Evolutionary conservation across 2,113 vertebrate species (phyloP).

Genomic region (Ophthalmolycus amberensis): DNA sequence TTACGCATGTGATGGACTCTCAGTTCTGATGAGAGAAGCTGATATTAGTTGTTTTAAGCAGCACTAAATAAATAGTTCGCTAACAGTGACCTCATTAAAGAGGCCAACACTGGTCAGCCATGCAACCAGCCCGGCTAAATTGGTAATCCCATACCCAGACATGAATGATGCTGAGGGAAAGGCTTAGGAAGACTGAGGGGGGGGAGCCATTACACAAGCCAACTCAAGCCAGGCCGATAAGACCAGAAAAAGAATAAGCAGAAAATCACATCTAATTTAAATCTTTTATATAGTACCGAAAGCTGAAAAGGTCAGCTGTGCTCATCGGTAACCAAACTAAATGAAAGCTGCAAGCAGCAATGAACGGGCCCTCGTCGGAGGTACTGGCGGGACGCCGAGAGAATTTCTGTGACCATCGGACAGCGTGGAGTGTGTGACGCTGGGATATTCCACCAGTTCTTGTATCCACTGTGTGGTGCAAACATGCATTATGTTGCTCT

Average conservation of each 20-base stretch:
- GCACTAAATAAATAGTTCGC: neutral
- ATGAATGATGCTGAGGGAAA: constrained; percentile 19
- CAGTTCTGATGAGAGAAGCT: neutral
- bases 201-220: neutral
- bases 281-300: neutral
- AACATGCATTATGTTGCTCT: no score
- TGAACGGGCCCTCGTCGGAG: no score
- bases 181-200: constrained; percentile 17
- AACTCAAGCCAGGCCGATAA: constrained; percentile 1
- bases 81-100: constrained; percentile 30
- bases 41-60: constrained; percentile 15
- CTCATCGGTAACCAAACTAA: neutral
- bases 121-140: constrained; percentile 23
- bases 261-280: neutral
- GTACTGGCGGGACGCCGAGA: no score
- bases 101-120: neutral
- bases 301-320: neutral
- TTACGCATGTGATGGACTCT: neutral
- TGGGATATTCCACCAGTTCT: no score
- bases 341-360: no score
- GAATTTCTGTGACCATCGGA: no score
- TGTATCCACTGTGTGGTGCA: no score
- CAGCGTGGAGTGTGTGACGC: no score
- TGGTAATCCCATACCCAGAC: constrained; percentile 49
- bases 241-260: neutral